Evolutionary conservation across 2,797 vertebrate genomes (phyloP), one percentile per base, ranked within the genome.

Genomic region (Melanotaenia pygmaea): DNA sequence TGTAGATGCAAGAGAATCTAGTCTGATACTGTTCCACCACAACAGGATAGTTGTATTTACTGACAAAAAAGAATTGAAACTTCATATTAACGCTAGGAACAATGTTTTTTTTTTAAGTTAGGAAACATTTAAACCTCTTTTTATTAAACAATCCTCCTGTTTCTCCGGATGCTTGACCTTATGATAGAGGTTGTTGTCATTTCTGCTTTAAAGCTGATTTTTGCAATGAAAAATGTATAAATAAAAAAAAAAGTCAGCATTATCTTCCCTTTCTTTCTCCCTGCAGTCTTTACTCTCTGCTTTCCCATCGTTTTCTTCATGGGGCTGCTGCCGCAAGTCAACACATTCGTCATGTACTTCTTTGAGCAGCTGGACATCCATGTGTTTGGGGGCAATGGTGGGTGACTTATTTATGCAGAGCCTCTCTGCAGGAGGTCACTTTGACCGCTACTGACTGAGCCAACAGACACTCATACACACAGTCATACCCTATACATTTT

Each of bases 291-390:
- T 93, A 99, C 95, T n/a, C 94, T 99, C 77, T 98, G 97, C 92
- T 99, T 99, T 82, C 98, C 98, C 83, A 79, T 99, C 91, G 95
- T 99, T 78, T 99, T 99, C 95, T 98, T 99, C 80, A 92, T 98
- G 87, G 98, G 98, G 70, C 95, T 99, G 85, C 96, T 99, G 88
- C 98, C 98, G 84, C 98, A 99, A 88, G 97, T 99, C 94, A 99
- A 99, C 94, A 99, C 98, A 0, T 99, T 99, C 83, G 95, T 98
- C 90, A 98, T 99, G 97, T 99, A 99, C 93, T 95, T 99, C 86
- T 97, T 97, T 79, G 98, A 99, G 91, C 98, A 99, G 93, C 93
- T 99, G 92, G 98, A 99, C 94, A 98, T 99, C 91, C 98, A 99
- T 71, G 94, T 99, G 86, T 99, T 99, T 28, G 98, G 98, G 88